Evolutionary conservation across 2,888 invertebrate genomes (phyloP), one percentile per base, ranked within the genome.

Genomic region (Deilephila elpenor): DNA sequence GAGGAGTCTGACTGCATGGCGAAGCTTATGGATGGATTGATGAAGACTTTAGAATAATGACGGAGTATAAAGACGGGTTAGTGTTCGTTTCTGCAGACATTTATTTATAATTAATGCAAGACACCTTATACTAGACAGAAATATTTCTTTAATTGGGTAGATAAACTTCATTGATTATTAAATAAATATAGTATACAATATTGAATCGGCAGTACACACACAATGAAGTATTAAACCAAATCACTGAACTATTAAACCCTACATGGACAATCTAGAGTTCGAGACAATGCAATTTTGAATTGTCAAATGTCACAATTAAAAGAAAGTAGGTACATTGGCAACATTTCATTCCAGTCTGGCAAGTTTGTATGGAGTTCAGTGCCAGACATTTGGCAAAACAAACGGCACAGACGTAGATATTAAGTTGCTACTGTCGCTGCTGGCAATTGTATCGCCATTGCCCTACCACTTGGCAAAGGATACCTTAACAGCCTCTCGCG

Each of bases 1-100:
- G 59, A 62, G 53, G 44, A 6, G 78, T 78, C 72, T 72, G 67
- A 70, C 25, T 20, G 25, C 56, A 56, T 56, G 56, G 56, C 17
- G 56, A 56, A n/a, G 17, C n/a, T n/a, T 6, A 56, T 5, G 17
- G 56, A 17, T n/a, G 56, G 14, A 14, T n/a, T 56, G 56, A 56
- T 56, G 17, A 56, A 56, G 56, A 56, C 56, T 56, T 56, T 56
- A 56, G 17, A 56, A 56, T 56, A n/a, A 56, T 56, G n/a, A 56
- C 14, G 6, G n/a, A n/a, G 56, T 19, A n/a, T 56, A 53, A 53
- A 53, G 19, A 51, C 56, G 1, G 7, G 56, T 56, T n/a, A 56
- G n/a, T 5, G 7, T 5, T n/a, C 56, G 14, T 56, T n/a, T 5
- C 19, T n/a, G 3, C 56, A 7, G 1, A 56, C n/a, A n/a, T 44